These are phyloP conservation scores for Zoanthus sansibaricus DNA, from an alignment of 92 coral and sea anemone genomes.

Conservation along the genomic window DNA sequence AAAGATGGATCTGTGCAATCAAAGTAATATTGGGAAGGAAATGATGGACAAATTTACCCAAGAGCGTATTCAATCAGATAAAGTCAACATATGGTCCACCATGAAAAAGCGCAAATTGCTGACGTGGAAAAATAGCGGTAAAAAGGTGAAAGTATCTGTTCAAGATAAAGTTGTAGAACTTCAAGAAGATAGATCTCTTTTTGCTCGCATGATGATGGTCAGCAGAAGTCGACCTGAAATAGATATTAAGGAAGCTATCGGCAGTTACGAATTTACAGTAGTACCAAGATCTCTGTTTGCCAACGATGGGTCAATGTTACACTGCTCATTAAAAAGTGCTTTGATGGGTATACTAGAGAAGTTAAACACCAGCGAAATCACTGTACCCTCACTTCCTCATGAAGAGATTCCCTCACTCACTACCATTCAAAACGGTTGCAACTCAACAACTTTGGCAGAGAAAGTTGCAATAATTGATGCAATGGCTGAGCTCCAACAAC, in stretches of 20 bases:
- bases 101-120: no score
- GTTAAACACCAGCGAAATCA: not conserved
- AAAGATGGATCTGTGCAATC: no score
- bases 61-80: no score
- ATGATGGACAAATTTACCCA: no score
- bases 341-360: conserved; percentile 74
- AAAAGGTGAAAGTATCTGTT: no score
- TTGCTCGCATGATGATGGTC: no score
- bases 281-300: not conserved
- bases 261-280: conserved; percentile 25
- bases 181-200: no score
- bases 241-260: conserved; percentile 48
- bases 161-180: no score
- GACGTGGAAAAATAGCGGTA: no score
- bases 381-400: not conserved
- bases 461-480: conserved; percentile 54
- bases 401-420: no score
- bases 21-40: no score
- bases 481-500: conserved; percentile 71
- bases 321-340: conserved; percentile 65
- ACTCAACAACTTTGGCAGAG: not conserved
- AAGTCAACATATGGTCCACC: no score
- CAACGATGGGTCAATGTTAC: conserved; percentile 67
- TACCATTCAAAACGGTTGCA: not conserved
- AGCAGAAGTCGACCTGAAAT: not conserved